Percentiles rank a stretch among this genome's conserved stretches.
Evolutionary conservation across 1,140 invertebrate genomes (phyloP).

Genomic region (Aphelinus certus): DNA sequence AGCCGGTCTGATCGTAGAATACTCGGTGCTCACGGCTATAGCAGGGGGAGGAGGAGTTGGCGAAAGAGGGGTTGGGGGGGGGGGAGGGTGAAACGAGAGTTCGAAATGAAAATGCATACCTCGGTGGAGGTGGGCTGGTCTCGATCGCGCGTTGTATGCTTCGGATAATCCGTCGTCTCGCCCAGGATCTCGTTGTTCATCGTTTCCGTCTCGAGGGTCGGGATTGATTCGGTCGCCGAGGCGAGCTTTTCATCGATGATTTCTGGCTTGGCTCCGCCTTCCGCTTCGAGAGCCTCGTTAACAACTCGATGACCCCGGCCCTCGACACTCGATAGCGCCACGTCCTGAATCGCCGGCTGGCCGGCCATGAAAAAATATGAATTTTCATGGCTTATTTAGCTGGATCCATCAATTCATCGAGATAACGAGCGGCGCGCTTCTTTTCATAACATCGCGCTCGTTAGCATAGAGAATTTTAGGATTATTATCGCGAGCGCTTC

Average conservation of each 20-base stretch:
- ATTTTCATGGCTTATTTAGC: slow-evolving; percentile 11
- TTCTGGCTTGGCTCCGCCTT: not conserved
- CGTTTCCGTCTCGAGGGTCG: slow-evolving; percentile 55
- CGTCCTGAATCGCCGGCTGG: slow-evolving; percentile 46
- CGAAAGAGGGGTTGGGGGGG: not conserved
- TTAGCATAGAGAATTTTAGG: too few species aligned
- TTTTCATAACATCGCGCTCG: too few species aligned
- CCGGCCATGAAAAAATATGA: not conserved
- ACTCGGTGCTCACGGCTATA: too few species aligned
- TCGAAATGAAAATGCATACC: slow-evolving; percentile 22
- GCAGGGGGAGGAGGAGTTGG: not conserved
- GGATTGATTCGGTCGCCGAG: slow-evolving; percentile 47
- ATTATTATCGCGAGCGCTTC: too few species aligned
- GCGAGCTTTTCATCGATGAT: slow-evolving; percentile 23
- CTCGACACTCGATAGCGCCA: slow-evolving; percentile 48
- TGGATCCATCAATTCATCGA: not conserved
- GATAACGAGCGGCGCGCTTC: slow-evolving; percentile 4
- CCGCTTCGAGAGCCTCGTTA: slow-evolving; percentile 43
- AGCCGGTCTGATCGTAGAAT: too few species aligned
- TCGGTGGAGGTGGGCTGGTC: slow-evolving; percentile 41
- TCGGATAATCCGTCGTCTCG: slow-evolving; percentile 54
- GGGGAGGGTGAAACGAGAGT: not conserved
- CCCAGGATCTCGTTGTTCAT: slow-evolving; percentile 61
- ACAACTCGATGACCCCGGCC: slow-evolving; percentile 58
- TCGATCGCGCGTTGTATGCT: slow-evolving; percentile 48